phyloP scores from a whole-genome alignment of 2,888 invertebrate genomes.

The Trichopoda pennipes region DNA sequence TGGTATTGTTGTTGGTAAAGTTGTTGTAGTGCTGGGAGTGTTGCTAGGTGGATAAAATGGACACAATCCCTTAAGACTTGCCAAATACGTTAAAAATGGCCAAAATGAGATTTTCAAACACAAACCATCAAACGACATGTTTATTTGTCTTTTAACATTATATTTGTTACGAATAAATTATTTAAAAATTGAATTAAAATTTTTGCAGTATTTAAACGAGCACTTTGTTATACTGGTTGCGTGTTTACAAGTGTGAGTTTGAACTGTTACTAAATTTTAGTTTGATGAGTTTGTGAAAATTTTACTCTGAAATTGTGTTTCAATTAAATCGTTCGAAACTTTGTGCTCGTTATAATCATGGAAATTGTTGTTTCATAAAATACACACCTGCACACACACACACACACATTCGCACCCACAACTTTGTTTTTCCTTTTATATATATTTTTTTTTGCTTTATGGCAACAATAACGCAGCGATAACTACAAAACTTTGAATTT shows the following conservation, averaged over 20 bases:
- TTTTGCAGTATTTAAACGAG: too few species aligned
- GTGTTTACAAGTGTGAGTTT: background rate
- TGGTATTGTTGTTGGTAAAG: slow-evolving; percentile 71
- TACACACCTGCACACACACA: too few species aligned
- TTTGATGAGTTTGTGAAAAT: background rate
- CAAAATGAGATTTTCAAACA: slow-evolving; percentile 79
- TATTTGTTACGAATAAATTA: background rate
- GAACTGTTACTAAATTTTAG: slow-evolving; percentile 15
- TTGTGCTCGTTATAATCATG: background rate
- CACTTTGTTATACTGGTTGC: background rate
- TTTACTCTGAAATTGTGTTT: background rate
- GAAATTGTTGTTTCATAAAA: background rate
- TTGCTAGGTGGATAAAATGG: slow-evolving; percentile 73
- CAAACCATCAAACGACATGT: slow-evolving; percentile 73
- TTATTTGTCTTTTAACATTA: slow-evolving; percentile 8
- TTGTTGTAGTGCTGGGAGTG: slow-evolving; percentile 76
- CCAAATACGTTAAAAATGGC: slow-evolving; percentile 79
- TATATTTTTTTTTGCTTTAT: too few species aligned
- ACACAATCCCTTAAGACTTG: slow-evolving; percentile 79
- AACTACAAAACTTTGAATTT: too few species aligned
- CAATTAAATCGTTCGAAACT: slow-evolving; percentile 25
- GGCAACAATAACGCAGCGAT: too few species aligned
- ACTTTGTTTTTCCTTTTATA: too few species aligned
- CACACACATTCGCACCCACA: too few species aligned
- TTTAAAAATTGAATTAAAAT: background rate